phyloP scores from a whole-genome alignment of 1,140 invertebrate genomes.

The Branchinecta lynchi region DNA sequence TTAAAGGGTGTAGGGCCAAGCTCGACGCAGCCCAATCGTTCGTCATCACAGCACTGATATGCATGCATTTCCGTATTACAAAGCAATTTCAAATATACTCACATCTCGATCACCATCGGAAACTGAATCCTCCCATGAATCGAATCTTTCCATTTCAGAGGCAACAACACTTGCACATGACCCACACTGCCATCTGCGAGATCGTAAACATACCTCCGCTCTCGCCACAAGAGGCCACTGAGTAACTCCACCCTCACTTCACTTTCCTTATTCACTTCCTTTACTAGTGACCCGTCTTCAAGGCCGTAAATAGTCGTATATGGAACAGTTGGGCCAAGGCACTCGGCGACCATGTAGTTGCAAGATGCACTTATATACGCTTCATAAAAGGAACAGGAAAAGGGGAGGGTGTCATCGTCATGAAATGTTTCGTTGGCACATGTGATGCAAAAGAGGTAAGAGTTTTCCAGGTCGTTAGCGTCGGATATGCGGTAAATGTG shows the following conservation, averaged over 20 bases:
- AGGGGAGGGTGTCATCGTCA: neutral
- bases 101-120: conserved; percentile 20
- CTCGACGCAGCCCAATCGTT: too few species aligned
- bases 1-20: too few species aligned
- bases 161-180: conserved; percentile 17
- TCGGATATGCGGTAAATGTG: conserved; percentile 17
- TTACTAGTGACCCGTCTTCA: neutral
- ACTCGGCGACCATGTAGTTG: neutral
- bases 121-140: conserved; percentile 15
- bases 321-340: conserved; percentile 4
- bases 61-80: too few species aligned
- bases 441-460: neutral
- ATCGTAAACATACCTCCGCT: conserved; percentile 13
- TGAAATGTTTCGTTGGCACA: neutral
- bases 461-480: conserved; percentile 12
- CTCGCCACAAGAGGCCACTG: conserved; percentile 13
- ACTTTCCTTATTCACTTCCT: neutral
- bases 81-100: neutral
- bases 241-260: conserved; percentile 15
- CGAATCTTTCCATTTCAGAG: conserved; percentile 17
- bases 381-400: neutral
- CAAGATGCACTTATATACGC: neutral
- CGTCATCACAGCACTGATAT: too few species aligned
- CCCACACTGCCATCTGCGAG: conserved; percentile 16
- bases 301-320: neutral